Percentiles rank a stretch among this genome's conserved stretches.
These are phyloP conservation scores for Helicolenus hilgendorfi DNA, from an alignment of 2,797 vertebrate species.

Conservation along the genomic window DNA sequence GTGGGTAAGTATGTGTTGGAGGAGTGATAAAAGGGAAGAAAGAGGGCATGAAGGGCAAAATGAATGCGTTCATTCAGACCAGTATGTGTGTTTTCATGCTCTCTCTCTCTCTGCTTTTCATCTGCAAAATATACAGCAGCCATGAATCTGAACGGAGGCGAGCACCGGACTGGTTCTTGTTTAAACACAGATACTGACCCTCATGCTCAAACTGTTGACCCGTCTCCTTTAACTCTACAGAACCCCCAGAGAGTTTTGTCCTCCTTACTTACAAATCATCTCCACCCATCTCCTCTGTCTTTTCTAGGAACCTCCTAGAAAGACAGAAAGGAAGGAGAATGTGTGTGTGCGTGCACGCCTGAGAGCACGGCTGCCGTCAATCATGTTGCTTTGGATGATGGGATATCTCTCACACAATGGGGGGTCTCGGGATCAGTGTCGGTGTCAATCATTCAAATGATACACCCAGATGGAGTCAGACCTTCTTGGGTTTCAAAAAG, in stretches of 20 bases:
- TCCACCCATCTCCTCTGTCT: conserved; percentile 6
- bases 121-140: conserved; percentile 44
- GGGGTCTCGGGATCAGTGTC: conserved; percentile 12
- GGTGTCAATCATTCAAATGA: conserved; percentile 50
- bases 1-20: conserved; percentile 28
- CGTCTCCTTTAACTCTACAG: conserved; percentile 16
- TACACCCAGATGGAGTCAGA: conserved; percentile 22
- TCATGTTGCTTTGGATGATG: conserved; percentile 17
- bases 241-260: conserved; percentile 21
- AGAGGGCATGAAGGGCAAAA: conserved; percentile 11
- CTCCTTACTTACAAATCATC: conserved; percentile 37
- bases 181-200: conserved; percentile 70
- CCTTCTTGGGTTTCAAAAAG: conserved; percentile 57
- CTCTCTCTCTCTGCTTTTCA: conserved; percentile 42
- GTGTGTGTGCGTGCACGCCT: not conserved
- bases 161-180: conserved; percentile 14
- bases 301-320: not conserved
- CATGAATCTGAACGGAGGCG: conserved; percentile 32
- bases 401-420: conserved; percentile 10
- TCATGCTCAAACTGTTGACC: conserved; percentile 43
- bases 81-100: conserved; percentile 38
- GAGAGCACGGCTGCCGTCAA: not conserved
- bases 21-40: conserved; percentile 26
- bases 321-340: not conserved
- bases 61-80: conserved; percentile 61